phyloP scores from a whole-genome alignment of 2,113 vertebrate genomes.

The Campylorhamphus procurvoides region DNA sequence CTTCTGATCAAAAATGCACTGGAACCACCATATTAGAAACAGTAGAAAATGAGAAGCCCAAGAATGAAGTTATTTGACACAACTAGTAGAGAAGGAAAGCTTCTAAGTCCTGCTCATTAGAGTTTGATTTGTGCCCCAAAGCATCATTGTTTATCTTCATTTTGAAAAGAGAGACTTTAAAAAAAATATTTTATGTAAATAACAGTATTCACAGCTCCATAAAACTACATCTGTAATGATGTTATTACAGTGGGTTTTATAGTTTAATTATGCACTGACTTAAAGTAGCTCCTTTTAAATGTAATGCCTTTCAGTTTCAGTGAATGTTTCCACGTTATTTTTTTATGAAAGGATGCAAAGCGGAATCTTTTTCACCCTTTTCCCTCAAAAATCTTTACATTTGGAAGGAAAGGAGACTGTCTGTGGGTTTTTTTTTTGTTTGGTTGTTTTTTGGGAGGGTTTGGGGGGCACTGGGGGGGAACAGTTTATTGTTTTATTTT shows the following conservation, averaged over 20 bases:
- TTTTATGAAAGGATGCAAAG: background rate
- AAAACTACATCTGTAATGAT: background rate
- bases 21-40: background rate
- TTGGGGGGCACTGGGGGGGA: background rate
- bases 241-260: background rate
- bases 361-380: background rate
- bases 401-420: background rate
- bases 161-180: background rate
- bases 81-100: background rate
- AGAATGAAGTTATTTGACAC: background rate
- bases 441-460: background rate
- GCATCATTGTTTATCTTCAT: background rate
- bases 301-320: background rate
- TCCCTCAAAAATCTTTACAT: background rate
- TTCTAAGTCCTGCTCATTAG: background rate
- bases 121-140: background rate
- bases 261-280: background rate
- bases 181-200: background rate
- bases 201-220: background rate
- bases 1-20: background rate
- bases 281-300: background rate
- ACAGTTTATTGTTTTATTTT: rapidly evolving
- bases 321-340: background rate
- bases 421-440: background rate
- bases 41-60: background rate